A percentile compares a stretch with the other conserved stretches of the same genome.
These are phyloP conservation scores for Cynopterus brachyotis DNA, from an alignment of 2,113 vertebrate species.

Conservation along the genomic window DNA sequence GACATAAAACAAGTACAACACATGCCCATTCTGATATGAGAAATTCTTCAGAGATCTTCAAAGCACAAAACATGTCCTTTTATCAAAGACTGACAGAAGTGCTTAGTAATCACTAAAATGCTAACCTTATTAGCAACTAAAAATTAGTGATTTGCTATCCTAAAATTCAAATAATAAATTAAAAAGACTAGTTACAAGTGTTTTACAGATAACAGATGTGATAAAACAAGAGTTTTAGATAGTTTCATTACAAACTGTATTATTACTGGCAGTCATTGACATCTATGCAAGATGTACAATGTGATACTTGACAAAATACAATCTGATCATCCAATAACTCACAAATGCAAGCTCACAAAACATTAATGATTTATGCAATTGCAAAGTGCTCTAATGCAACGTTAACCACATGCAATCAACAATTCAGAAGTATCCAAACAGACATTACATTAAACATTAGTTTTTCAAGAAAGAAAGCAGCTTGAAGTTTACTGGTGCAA, in stretches of 20 bases:
- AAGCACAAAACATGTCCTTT: conserved; percentile 86
- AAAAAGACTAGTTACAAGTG: conserved; percentile 84
- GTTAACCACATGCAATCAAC: conserved; percentile 92
- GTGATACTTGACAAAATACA: conserved; percentile 83
- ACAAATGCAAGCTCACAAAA: conserved; percentile 93
- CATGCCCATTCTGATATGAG: conserved; percentile 85
- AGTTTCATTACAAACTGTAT: conserved; percentile 83
- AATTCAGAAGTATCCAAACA: conserved; percentile 87
- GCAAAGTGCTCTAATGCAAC: conserved; percentile 95
- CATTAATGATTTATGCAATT: conserved; percentile 90
- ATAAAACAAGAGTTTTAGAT: conserved; percentile 80
- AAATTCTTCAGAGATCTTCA: conserved; percentile 86
- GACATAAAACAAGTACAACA: conserved; percentile 86
- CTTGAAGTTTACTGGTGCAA: conserved; percentile 88
- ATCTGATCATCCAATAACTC: conserved; percentile 85
- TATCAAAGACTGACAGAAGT: conserved; percentile 85
- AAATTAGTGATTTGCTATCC: conserved; percentile 85
- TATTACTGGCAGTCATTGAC: conserved; percentile 84
- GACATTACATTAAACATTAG: conserved; percentile 87
- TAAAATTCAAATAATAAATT: conserved; percentile 87
- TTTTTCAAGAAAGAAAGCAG: conserved; percentile 86
- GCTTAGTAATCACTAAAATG: conserved; percentile 86
- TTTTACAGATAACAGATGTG: conserved; percentile 84
- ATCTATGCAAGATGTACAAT: conserved; percentile 83
- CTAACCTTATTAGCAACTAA: conserved; percentile 83